phyloP scores from a whole-genome alignment of 2,888 invertebrate genomes.

The Cremastinae sp. region DNA sequence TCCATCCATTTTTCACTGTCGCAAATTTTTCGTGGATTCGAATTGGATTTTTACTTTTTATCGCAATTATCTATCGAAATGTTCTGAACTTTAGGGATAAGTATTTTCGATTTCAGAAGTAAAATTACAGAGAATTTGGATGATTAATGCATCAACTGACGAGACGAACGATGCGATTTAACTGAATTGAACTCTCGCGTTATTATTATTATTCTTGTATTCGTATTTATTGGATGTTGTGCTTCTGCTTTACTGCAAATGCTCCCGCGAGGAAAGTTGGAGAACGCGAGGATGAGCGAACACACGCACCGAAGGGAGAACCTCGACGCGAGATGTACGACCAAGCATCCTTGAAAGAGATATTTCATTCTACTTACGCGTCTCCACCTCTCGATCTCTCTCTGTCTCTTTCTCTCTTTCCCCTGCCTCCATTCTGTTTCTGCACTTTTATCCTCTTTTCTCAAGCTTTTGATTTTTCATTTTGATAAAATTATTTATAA shows the following conservation, averaged over 20 bases:
- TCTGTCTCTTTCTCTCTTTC: constrained; percentile 30
- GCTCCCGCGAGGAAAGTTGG: constrained; percentile 39
- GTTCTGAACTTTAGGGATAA: too few species aligned
- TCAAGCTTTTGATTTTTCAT: constrained; percentile 26
- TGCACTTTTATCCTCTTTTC: constrained; percentile 41
- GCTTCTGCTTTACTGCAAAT: constrained; percentile 43
- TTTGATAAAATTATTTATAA: too few species aligned
- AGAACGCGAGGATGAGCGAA: constrained; percentile 38
- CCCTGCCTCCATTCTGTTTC: constrained; percentile 23
- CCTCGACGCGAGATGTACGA: constrained; percentile 59
- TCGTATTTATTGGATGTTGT: too few species aligned
- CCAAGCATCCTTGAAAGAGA: constrained; percentile 70
- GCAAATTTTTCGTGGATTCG: too few species aligned
- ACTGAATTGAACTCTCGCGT: constrained; percentile 40
- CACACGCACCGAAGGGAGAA: constrained; percentile 12
- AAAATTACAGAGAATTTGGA: constrained; percentile 76
- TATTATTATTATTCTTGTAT: constrained; percentile 41
- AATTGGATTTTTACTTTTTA: neutral
- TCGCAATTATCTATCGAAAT: too few species aligned
- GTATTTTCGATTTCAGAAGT: too few species aligned
- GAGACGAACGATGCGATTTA: constrained; percentile 49
- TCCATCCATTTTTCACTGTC: too few species aligned
- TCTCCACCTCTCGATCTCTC: constrained; percentile 62
- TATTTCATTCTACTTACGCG: constrained; percentile 72
- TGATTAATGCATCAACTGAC: constrained; percentile 73